phyloP scores from a whole-genome alignment of 2,113 vertebrate species.

The Bubo bubo region DNA sequence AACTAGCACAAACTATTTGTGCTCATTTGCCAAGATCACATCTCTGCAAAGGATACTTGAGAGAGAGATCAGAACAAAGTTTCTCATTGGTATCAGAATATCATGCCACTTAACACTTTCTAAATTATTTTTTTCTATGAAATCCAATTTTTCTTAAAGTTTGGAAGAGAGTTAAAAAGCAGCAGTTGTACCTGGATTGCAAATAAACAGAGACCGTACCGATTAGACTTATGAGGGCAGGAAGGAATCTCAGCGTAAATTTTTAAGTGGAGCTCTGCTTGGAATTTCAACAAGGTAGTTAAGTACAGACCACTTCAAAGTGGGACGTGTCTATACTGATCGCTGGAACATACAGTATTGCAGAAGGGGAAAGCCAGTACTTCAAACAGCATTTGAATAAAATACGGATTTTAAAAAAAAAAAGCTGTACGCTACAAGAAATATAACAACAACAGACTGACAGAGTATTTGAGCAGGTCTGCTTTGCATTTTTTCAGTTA shows the following conservation, averaged over 20 bases:
- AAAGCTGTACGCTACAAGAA: slow-evolving; percentile 16
- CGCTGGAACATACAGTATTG: background rate
- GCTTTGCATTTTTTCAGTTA: background rate
- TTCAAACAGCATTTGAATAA: slow-evolving; percentile 16
- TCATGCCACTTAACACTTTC: background rate
- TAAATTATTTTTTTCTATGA: background rate
- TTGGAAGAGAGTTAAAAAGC: slow-evolving; percentile 49
- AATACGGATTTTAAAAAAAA: background rate
- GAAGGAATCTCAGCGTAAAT: slow-evolving; percentile 56
- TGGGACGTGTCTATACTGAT: slow-evolving; percentile 30
- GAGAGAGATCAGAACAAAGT: background rate
- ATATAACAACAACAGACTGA: background rate
- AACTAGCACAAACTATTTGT: background rate
- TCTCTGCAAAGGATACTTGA: background rate
- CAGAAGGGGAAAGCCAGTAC: background rate
- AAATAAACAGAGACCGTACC: slow-evolving; percentile 30
- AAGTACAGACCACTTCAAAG: slow-evolving; percentile 52
- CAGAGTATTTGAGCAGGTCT: background rate
- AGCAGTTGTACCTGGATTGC: slow-evolving; percentile 28
- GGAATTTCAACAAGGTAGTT: slow-evolving; percentile 60
- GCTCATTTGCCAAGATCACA: background rate
- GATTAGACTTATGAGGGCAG: slow-evolving; percentile 49
- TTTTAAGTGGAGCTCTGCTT: slow-evolving; percentile 41
- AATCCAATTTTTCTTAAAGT: background rate
- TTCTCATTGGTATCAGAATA: background rate